Evolutionary conservation across 2,113 vertebrate genomes (phyloP).

Genomic region (Pomatostomus ruficeps): DNA sequence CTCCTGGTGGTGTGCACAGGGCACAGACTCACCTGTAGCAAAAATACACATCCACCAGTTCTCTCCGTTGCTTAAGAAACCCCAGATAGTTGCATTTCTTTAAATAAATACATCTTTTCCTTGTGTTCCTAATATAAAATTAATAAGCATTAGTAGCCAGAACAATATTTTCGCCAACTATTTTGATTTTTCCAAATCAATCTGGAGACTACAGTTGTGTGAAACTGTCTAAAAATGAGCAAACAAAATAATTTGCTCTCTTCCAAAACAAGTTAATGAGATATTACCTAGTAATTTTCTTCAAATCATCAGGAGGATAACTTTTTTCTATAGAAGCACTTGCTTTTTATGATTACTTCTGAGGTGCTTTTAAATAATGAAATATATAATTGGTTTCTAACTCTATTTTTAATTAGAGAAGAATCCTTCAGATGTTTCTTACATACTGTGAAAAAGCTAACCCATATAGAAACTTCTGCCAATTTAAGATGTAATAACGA

Average conservation of each 20-base stretch:
- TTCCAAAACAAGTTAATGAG: not conserved
- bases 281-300: not conserved
- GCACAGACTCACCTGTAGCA: not conserved
- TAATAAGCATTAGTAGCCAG: not conserved
- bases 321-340: not conserved
- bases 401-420: not conserved
- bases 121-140: not conserved
- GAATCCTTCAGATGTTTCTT: not conserved
- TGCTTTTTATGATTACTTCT: not conserved
- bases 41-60: not conserved
- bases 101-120: not conserved
- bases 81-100: not conserved
- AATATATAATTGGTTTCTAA: not conserved
- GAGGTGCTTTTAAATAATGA: not conserved
- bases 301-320: not conserved
- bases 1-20: not conserved
- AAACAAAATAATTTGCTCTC: not conserved
- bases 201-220: not conserved
- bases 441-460: not conserved
- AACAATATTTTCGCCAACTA: not conserved
- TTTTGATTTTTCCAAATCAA: not conserved
- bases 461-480: not conserved
- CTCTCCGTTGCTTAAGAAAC: not conserved
- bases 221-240: not conserved
- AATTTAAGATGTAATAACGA: not conserved